Evolutionary conservation across 1,140 invertebrate genomes (phyloP).

Genomic region (Stegodyphus dumicola): DNA sequence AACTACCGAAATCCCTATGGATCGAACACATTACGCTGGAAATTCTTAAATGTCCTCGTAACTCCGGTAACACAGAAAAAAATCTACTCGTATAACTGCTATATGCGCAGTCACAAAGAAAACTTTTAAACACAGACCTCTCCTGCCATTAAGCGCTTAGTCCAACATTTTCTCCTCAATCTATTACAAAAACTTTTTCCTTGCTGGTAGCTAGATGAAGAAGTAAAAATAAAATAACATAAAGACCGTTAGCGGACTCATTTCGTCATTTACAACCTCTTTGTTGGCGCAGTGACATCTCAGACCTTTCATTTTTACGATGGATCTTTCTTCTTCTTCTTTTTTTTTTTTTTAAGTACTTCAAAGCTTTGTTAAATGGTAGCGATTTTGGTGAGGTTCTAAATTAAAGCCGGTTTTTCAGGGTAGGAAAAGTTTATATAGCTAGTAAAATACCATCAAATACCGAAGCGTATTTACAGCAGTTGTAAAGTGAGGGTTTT

Average conservation of each 20-base stretch:
- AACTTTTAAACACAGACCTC: constrained; percentile 29
- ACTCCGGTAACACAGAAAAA: neutral
- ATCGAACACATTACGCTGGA: constrained; percentile 9
- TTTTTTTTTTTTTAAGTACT: constrained; percentile 1
- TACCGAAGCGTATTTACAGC: constrained; percentile 46
- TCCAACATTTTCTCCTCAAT: constrained; percentile 13
- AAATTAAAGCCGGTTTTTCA: constrained; percentile 45
- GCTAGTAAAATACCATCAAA: constrained; percentile 54
- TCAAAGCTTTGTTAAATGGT: constrained; percentile 30
- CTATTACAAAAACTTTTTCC: constrained; percentile 38
- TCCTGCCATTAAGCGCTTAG: neutral
- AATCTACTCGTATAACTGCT: neutral
- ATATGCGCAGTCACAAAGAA: neutral
- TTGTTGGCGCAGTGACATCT: constrained; percentile 30
- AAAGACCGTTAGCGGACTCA: constrained; percentile 35
- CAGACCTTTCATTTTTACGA: constrained; percentile 49
- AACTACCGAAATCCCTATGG: too few relatives aligned
- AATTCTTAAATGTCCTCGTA: constrained; percentile 30
- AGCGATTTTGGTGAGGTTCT: constrained; percentile 37
- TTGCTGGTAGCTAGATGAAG: neutral
- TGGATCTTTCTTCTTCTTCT: neutral
- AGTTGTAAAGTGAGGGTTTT: constrained; percentile 30
- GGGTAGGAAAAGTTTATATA: constrained; percentile 36
- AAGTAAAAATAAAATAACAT: constrained; percentile 21
- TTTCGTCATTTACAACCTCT: constrained; percentile 35